Evolutionary conservation across 2,888 invertebrate species (phyloP), one percentile per base, ranked within the genome.

Genomic region (Pseudococcus jackbeardsleyi): DNA sequence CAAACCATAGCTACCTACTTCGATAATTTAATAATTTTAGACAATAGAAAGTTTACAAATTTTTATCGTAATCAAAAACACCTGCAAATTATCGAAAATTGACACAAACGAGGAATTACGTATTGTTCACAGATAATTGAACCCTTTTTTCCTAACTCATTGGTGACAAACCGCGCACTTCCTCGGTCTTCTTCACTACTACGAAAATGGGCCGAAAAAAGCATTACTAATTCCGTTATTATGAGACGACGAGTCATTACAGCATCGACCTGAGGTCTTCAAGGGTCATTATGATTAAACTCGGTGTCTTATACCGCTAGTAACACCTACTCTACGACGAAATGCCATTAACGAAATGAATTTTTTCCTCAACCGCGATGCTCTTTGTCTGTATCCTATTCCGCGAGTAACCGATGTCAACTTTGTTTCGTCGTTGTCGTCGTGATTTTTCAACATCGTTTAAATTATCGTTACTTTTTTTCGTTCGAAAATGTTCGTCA

Each of bases 231-330:
- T 64, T 64, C 26, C 72, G 72, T 33, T 72, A 72, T 33, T 33
- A 33, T 33, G 17, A 8, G 33, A 72, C 33, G 33, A 72, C 33
- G 68, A 72, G 72, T 72, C 72, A 72, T 72, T 33, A 33, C 19
- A 64, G 72, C 26, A 72, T 72, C 72, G 33, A 72, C 33, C 72
- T 72, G 33, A 39, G 72, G 72, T 72, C 72, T 72, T 33, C 22
- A 64, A 64, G 72, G 72, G 72, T 72, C 72, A 72, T 72, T 72
- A 72, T 72, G 72, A 72, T 72, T 72, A 72, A 64, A 64, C 64
- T 22, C 64, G 64, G 22, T 6, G 9, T 64, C 19, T 64, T 1
- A 22, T 64, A 64, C 64, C 64, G 64, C 12, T 64, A 19, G 19
- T 22, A 9, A 64, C 64, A 64, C 64, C 64, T 64, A 64, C 64